Base-by-base conservation (phyloP, 2,888 invertebrate species). In the Spodoptera exigua region DNA sequence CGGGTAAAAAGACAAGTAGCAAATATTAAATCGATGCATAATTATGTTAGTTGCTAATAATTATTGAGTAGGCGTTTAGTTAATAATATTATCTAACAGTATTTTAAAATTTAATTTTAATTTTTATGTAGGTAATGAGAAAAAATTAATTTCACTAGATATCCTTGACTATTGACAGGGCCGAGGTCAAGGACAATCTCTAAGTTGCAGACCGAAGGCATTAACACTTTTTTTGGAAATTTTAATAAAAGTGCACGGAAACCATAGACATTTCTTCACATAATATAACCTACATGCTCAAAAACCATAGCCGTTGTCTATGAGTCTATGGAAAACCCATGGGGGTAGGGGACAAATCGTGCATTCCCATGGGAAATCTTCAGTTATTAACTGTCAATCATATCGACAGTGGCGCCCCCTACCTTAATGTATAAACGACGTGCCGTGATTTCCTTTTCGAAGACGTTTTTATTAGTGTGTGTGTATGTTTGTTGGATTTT, bases 351-450 rank as follows among this genome's bases (percentile, higher is more conserved):
- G 86, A 88, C 90, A 90, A 89, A 89, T 89, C 88, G 89, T 77
- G 44, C 47, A 21, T 13, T 70, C 92, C 82, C 90, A 61, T 63
- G 92, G 92, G 92, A 92, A 92, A 92, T 92, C 89, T 89, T 61
- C 70, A 77, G 88, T 91, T 92, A 92, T 92, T 92, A 92, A 84
- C 91, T 92, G 92, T 92, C 92, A 92, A 89, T 91, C 92, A 91
- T 84, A 67, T 54, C 66, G 48, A 60, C 62, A 21, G 40, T 54
- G 45, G 73, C 70, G 62, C 74, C 73, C 76, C 79, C 78, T 76
- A 45, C 67, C 67, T 62, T 57, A 56, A 59, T 68, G 67, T 37
- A 70, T 68, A 72, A 79, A 61, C 61, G 74, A 71, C 72, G 59
- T 66, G 69, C 73, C 44, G 77, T 65, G 78, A 78, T 81, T 82